Conservation (phyloP, 2,888 invertebrate species). For the Nomada flava region DNA sequence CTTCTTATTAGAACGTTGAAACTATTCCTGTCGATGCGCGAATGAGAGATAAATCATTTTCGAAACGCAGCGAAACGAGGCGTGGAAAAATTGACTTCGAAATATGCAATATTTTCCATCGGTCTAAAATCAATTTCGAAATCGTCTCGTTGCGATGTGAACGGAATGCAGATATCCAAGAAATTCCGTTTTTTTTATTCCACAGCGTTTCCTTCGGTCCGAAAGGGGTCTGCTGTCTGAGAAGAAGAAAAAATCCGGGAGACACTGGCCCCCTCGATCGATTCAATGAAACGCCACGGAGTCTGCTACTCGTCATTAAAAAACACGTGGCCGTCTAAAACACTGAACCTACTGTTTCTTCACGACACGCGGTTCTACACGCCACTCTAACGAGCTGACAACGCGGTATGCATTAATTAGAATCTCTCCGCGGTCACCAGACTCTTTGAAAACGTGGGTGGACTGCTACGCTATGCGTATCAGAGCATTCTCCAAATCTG, state of each 20-base stretch:
- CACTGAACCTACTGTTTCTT: conserved; percentile 77
- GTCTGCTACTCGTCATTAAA: conserved; percentile 79
- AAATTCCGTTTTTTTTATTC: background rate
- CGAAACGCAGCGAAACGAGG: background rate
- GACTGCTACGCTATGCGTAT: background rate
- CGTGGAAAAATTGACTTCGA: no score
- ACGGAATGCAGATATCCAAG: conserved; percentile 8
- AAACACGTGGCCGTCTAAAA: conserved; percentile 77
- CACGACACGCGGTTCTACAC: conserved; percentile 65
- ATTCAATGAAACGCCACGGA: conserved; percentile 61
- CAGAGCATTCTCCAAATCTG: no score
- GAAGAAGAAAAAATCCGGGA: conserved; percentile 30
- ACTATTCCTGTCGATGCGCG: background rate
- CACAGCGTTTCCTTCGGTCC: conserved; percentile 2
- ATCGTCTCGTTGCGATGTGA: conserved; percentile 4
- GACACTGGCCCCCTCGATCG: conserved; percentile 55
- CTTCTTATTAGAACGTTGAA: conserved; percentile 14
- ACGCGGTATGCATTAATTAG: conserved; percentile 71
- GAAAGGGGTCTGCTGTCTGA: conserved; percentile 16
- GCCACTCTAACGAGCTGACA: conserved; percentile 71
- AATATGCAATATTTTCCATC: no score
- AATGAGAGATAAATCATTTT: background rate
- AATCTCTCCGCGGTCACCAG: conserved; percentile 17
- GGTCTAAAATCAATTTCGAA: background rate
- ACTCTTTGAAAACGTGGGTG: background rate